Percentiles rank a stretch among this genome's conserved stretches.
These are phyloP conservation scores for Lysiphlebus fabarum DNA, from an alignment of 1,140 invertebrate genomes.

Conservation along the genomic window DNA sequence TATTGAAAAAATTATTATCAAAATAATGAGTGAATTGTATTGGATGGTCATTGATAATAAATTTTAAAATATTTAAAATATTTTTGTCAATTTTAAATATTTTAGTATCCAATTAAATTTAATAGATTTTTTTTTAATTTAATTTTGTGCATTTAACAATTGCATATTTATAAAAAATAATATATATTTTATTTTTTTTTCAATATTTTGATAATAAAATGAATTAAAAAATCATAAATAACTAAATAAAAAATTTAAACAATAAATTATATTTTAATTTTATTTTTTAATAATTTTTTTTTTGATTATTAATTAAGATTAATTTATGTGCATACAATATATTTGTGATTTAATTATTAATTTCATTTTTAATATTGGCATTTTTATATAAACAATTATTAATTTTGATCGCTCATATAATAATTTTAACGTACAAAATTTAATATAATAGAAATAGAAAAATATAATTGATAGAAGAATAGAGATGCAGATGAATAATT, in stretches of 20 bases:
- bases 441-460: slow-evolving; percentile 50
- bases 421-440: slow-evolving; percentile 53
- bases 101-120: slow-evolving; percentile 4
- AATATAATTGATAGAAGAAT: slow-evolving; percentile 57
- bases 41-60: slow-evolving; percentile 7
- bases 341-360: slow-evolving; percentile 15
- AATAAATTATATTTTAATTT: slow-evolving; percentile 8
- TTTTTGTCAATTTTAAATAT: slow-evolving; percentile 11
- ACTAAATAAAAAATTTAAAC: slow-evolving; percentile 30
- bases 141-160: slow-evolving; percentile 20
- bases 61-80: neutral
- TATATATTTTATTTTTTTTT: too few relatives aligned
- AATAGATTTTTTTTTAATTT: slow-evolving; percentile 6
- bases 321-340: slow-evolving; percentile 7
- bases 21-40: slow-evolving; percentile 18
- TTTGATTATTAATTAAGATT: slow-evolving; percentile 16
- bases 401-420: slow-evolving; percentile 48
- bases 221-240: slow-evolving; percentile 34
- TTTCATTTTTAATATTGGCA: slow-evolving; percentile 22
- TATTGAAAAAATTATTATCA: slow-evolving; percentile 24
- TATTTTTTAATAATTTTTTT: slow-evolving; percentile 11
- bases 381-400: slow-evolving; percentile 35
- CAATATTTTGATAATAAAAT: slow-evolving; percentile 23
- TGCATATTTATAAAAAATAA: slow-evolving; percentile 4
- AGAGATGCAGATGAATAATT: slow-evolving; percentile 53